phyloP scores from a whole-genome alignment of 2,888 invertebrate genomes.

The Amphipyra berbera region DNA sequence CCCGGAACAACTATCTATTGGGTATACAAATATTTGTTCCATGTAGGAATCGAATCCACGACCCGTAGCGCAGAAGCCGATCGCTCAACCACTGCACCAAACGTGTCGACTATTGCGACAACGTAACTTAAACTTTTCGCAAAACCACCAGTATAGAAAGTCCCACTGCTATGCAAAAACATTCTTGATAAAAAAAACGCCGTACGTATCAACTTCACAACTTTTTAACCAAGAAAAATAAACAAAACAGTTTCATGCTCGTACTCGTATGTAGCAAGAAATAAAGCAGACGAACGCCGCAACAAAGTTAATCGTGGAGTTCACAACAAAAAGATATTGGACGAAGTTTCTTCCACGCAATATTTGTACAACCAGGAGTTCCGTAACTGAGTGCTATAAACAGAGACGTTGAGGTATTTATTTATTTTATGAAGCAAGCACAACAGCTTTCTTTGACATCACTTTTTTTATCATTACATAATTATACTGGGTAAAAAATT shows the following conservation, averaged over 20 bases:
- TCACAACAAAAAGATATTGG: slow-evolving; percentile 46
- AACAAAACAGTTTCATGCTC: slow-evolving; percentile 21
- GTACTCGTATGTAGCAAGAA: slow-evolving; percentile 24
- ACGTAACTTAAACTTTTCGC: too few species aligned
- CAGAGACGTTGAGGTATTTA: slow-evolving; percentile 8
- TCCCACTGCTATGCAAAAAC: background rate
- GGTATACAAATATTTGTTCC: too few species aligned
- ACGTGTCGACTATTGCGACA: too few species aligned
- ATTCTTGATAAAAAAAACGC: slow-evolving; percentile 24
- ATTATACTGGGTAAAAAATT: too few species aligned
- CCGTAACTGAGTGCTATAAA: slow-evolving; percentile 9
- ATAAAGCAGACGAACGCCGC: slow-evolving; percentile 34
- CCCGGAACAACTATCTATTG: too few species aligned
- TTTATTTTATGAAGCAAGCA: slow-evolving; percentile 10
- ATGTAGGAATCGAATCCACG: too few species aligned
- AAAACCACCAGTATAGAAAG: too few species aligned
- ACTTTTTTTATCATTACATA: too few species aligned
- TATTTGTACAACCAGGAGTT: slow-evolving; percentile 32
- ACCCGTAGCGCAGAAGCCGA: too few species aligned
- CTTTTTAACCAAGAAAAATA: slow-evolving; percentile 22
- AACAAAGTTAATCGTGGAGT: slow-evolving; percentile 47
- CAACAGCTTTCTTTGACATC: background rate
- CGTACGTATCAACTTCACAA: slow-evolving; percentile 16
- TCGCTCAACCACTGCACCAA: too few species aligned
- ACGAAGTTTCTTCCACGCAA: slow-evolving; percentile 33